These are phyloP conservation scores for Epizoanthus stellaris DNA, from an alignment of 92 coral and sea anemone species.

Conservation along the genomic window DNA sequence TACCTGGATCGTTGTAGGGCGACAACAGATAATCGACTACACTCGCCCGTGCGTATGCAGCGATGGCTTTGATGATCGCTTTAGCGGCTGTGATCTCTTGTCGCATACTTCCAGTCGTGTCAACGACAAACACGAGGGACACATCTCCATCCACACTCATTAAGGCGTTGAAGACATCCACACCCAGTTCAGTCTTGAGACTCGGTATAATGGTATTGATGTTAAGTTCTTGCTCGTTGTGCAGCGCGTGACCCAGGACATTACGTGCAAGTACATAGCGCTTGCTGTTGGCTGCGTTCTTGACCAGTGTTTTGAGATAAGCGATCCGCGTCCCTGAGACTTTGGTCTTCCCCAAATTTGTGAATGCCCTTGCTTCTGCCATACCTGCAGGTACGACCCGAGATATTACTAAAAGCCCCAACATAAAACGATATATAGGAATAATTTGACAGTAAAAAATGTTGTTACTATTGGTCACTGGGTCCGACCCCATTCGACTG, in stretches of 20 bases:
- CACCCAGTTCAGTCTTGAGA: slow-evolving; percentile 50
- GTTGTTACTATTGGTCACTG: too few relatives aligned
- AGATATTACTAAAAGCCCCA: too few relatives aligned
- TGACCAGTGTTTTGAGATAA: background rate
- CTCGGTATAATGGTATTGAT: slow-evolving; percentile 18
- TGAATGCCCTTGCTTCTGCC: slow-evolving; percentile 25
- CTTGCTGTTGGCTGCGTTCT: background rate
- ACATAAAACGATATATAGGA: too few relatives aligned
- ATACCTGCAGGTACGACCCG: background rate
- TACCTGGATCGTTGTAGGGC: slow-evolving; percentile 78
- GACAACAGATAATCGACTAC: slow-evolving; percentile 65
- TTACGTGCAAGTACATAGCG: background rate
- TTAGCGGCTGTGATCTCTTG: slow-evolving; percentile 73
- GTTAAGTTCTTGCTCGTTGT: slow-evolving; percentile 8
- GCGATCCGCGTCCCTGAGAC: background rate
- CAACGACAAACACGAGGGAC: slow-evolving; percentile 68
- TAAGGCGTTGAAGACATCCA: slow-evolving; percentile 50
- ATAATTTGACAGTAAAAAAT: too few relatives aligned
- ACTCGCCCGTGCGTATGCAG: slow-evolving; percentile 55
- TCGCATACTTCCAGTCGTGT: slow-evolving; percentile 71
- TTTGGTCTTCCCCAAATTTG: background rate
- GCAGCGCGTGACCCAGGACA: slow-evolving; percentile 17
- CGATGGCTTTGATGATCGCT: slow-evolving; percentile 63
- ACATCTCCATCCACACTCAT: slow-evolving; percentile 72
- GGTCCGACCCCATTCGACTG: too few relatives aligned